Conservation (phyloP, 2,888 invertebrate species). For the Iselma pallidipennis region DNA sequence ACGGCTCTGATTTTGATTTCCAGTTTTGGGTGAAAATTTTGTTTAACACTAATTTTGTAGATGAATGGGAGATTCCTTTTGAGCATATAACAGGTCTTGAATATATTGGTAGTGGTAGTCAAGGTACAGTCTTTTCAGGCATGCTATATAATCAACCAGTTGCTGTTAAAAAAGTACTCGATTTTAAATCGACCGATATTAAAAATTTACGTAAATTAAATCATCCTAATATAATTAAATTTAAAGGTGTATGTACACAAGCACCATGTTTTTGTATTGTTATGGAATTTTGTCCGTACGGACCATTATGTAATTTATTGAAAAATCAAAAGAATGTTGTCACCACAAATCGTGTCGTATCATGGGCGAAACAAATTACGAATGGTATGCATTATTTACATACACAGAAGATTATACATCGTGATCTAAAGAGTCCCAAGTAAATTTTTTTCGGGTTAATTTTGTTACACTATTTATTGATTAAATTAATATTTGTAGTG, state of each 20-base stretch:
- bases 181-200: conserved; percentile 91
- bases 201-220: conserved; percentile 88
- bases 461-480: conserved; percentile 1
- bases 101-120: conserved; percentile 94
- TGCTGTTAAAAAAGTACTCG: conserved; percentile 95
- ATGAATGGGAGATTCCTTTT: conserved; percentile 95
- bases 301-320: conserved; percentile 90
- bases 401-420: conserved; percentile 93
- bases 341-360: conserved; percentile 82
- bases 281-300: conserved; percentile 98
- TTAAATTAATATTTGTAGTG: conserved; percentile 59
- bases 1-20: too few relatives aligned
- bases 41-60: too few relatives aligned
- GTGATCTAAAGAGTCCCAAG: conserved; percentile 99
- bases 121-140: conserved; percentile 94
- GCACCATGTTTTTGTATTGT: conserved; percentile 91
- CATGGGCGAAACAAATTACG: conserved; percentile 96
- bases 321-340: conserved; percentile 80
- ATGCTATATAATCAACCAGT: conserved; percentile 81
- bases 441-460: conserved; percentile 53
- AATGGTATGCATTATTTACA: conserved; percentile 97
- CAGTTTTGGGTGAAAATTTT: too few relatives aligned
- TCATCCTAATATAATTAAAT: conserved; percentile 84
- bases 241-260: conserved; percentile 91
- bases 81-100: conserved; percentile 85